phyloP scores from a whole-genome alignment of 2,888 invertebrate species.

The Bellardia pandia region DNA sequence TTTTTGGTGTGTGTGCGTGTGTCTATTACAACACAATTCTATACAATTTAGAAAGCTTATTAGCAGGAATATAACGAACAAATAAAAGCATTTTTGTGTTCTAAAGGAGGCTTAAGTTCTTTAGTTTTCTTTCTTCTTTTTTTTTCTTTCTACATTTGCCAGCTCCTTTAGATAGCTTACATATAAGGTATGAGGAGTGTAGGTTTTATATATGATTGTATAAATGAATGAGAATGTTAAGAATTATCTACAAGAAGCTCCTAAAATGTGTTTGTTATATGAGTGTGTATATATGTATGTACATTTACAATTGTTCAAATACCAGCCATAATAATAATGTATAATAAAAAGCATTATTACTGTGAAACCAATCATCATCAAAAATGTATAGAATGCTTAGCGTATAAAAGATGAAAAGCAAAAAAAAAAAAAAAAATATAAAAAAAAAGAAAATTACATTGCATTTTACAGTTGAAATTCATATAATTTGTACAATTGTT shows the following conservation, averaged over 20 bases:
- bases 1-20: background rate
- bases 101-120: constrained; percentile 70
- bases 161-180: background rate
- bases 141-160: background rate
- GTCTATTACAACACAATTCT: background rate
- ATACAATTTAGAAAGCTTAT: constrained; percentile 54
- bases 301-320: constrained; percentile 43
- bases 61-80: constrained; percentile 58
- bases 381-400: constrained; percentile 35
- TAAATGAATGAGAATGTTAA: constrained; percentile 37
- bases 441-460: constrained; percentile 63
- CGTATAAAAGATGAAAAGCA: background rate
- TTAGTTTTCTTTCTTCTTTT: constrained; percentile 22
- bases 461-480: constrained; percentile 65
- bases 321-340: constrained; percentile 34
- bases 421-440: background rate
- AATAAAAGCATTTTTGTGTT: constrained; percentile 62
- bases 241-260: constrained; percentile 56
- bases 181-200: constrained; percentile 19
- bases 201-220: constrained; percentile 23
- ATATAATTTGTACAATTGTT: constrained; percentile 55
- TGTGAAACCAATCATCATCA: constrained; percentile 63
- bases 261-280: constrained; percentile 43
- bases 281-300: background rate
- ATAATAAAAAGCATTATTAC: constrained; percentile 57